phyloP scores from a whole-genome alignment of 2,113 vertebrate genomes.

The Spea bombifrons region DNA sequence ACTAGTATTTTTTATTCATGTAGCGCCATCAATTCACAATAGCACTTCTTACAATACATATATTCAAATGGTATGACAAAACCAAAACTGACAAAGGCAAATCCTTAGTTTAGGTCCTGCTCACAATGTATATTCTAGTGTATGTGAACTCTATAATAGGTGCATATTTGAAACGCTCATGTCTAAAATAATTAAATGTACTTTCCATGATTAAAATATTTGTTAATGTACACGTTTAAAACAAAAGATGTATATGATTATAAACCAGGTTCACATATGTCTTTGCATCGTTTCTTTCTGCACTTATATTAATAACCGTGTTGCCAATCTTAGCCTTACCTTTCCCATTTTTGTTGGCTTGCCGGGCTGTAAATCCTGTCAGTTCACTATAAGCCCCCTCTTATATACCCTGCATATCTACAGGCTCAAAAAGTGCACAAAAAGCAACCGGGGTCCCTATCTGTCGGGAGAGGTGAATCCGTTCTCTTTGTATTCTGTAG shows the following conservation, averaged over 20 bases:
- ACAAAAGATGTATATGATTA: neutral
- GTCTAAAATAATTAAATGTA: neutral
- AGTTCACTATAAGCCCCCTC: neutral
- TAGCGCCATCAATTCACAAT: too few species aligned
- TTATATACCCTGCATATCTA: constrained; percentile 30
- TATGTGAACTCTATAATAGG: too few species aligned
- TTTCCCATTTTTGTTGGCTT: constrained; percentile 32
- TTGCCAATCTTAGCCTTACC: constrained; percentile 9
- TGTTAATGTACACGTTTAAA: neutral
- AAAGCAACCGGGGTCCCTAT: constrained; percentile 27
- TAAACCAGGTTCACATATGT: neutral
- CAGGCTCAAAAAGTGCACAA: constrained; percentile 18
- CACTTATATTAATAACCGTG: neutral
- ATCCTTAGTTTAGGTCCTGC: too few species aligned
- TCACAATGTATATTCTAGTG: too few species aligned
- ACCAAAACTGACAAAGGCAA: too few species aligned
- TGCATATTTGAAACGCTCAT: too few species aligned
- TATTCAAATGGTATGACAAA: too few species aligned
- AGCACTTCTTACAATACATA: too few species aligned
- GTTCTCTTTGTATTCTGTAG: constrained; percentile 2
- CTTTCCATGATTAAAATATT: neutral
- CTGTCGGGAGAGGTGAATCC: constrained; percentile 4
- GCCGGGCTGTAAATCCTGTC: neutral
- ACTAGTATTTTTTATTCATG: too few species aligned
- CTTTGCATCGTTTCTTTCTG: neutral